A percentile compares a stretch with the other conserved stretches of the same genome.
phyloP scores from a whole-genome alignment of 2,797 vertebrate genomes.

The Scarus forsteni region DNA sequence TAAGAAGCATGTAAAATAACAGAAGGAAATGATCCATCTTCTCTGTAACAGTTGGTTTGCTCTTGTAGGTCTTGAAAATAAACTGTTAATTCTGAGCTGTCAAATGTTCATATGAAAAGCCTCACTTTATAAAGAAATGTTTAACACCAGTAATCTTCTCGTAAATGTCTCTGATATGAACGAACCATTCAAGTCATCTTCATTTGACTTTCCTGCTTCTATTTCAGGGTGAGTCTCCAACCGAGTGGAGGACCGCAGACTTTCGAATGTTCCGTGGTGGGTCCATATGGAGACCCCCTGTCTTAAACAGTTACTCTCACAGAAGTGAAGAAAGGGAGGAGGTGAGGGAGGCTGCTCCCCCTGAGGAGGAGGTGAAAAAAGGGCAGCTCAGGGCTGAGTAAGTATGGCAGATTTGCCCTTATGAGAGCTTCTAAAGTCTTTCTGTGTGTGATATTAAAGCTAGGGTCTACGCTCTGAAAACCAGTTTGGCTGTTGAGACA shows the following conservation, averaged over 20 bases:
- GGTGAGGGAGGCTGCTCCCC: conserved; percentile 58
- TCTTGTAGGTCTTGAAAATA: too few relatives aligned
- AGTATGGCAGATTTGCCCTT: conserved; percentile 23
- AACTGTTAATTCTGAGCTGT: too few relatives aligned
- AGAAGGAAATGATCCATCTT: too few relatives aligned
- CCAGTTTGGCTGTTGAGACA: too few relatives aligned
- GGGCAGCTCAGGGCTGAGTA: conserved; percentile 86
- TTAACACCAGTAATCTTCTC: background rate
- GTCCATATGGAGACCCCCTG: conserved; percentile 86
- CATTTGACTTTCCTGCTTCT: background rate
- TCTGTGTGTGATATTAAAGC: too few relatives aligned
- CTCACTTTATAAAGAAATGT: background rate
- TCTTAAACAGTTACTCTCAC: conserved; percentile 81
- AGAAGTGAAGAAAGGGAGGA: conserved; percentile 72
- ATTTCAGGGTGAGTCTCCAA: conserved; percentile 82
- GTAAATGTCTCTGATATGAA: background rate
- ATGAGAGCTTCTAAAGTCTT: too few relatives aligned
- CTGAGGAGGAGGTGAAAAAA: conserved; percentile 86
- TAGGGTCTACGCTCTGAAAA: too few relatives aligned
- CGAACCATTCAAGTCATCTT: background rate
- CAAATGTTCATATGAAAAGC: too few relatives aligned
- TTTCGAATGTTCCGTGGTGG: conserved; percentile 87
- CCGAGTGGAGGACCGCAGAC: conserved; percentile 83
- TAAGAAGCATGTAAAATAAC: too few relatives aligned
- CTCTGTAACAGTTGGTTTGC: too few relatives aligned